phyloP scores from a whole-genome alignment of 1,140 invertebrate species.

The Scaptomyza graminum region DNA sequence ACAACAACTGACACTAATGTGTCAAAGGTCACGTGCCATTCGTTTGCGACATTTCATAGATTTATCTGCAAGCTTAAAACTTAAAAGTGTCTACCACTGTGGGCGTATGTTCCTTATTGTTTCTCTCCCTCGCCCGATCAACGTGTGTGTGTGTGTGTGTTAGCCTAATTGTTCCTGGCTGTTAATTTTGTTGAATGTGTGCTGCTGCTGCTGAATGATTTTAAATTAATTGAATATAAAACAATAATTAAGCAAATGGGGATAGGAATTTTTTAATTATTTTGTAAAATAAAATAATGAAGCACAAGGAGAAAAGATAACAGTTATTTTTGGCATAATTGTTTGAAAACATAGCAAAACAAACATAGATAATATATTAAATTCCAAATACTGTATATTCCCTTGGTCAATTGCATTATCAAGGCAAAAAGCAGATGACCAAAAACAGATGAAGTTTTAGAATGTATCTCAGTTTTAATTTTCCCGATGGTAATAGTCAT shows the following conservation, averaged over 20 bases:
- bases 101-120: slow-evolving; percentile 3
- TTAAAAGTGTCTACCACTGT: slow-evolving; percentile 44
- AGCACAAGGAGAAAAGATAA: too few relatives aligned
- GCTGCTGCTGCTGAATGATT: not conserved
- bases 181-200: slow-evolving; percentile 15
- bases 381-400: too few relatives aligned
- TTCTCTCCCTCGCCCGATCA: not conserved
- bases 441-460: too few relatives aligned
- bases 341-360: too few relatives aligned
- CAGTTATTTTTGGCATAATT: too few relatives aligned
- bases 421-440: too few relatives aligned
- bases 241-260: not conserved
- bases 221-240: not conserved
- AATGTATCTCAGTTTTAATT: too few relatives aligned
- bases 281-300: not conserved
- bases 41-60: slow-evolving; percentile 77
- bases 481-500: too few relatives aligned
- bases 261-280: not conserved
- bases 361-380: too few relatives aligned
- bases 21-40: slow-evolving; percentile 83
- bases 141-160: slow-evolving; percentile 10
- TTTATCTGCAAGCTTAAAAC: slow-evolving; percentile 63
- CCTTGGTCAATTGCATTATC: too few relatives aligned
- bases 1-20: slow-evolving; percentile 82
- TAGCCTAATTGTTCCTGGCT: slow-evolving; percentile 14